phyloP scores from a whole-genome alignment of 2,113 vertebrate genomes.

The Martes martes region DNA sequence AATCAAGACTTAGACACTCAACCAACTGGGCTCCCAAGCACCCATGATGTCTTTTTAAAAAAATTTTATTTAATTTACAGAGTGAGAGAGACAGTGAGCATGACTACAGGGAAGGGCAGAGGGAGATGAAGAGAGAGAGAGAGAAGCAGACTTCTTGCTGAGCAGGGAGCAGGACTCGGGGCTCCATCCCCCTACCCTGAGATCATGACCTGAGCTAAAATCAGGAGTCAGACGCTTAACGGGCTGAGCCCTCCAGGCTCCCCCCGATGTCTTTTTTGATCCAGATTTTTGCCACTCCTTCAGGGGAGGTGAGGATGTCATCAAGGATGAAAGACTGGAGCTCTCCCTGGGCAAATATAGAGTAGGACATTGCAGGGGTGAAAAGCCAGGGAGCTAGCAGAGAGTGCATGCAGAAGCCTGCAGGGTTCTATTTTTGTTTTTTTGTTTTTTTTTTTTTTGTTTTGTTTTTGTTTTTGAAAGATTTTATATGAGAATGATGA shows the following conservation, averaged over 20 bases:
- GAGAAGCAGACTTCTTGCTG: background rate
- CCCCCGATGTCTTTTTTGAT: background rate
- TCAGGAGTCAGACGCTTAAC: background rate
- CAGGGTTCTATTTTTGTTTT: background rate
- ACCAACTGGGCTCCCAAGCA: background rate
- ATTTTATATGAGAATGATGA: too few species aligned
- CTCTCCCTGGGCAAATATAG: fast-evolving
- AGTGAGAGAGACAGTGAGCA: too few species aligned
- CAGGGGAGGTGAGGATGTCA: background rate
- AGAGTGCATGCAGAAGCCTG: background rate
- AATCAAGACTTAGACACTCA: too few species aligned
- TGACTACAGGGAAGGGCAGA: background rate
- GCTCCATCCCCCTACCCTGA: too few species aligned
- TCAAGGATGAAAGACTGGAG: background rate
- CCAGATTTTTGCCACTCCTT: background rate
- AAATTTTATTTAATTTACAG: background rate
- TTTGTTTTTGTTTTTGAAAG: too few species aligned
- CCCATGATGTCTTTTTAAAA: background rate
- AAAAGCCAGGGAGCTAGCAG: background rate
- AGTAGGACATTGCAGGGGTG: too few species aligned
- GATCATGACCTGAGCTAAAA: too few species aligned
- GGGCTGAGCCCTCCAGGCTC: background rate
- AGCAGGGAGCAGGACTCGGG: too few species aligned
- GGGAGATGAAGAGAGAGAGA: background rate
- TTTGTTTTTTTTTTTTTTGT: too few species aligned